These are phyloP conservation scores for Tubiluchus corallicola DNA, from an alignment of 2,888 invertebrate genomes.

Conservation along the genomic window DNA sequence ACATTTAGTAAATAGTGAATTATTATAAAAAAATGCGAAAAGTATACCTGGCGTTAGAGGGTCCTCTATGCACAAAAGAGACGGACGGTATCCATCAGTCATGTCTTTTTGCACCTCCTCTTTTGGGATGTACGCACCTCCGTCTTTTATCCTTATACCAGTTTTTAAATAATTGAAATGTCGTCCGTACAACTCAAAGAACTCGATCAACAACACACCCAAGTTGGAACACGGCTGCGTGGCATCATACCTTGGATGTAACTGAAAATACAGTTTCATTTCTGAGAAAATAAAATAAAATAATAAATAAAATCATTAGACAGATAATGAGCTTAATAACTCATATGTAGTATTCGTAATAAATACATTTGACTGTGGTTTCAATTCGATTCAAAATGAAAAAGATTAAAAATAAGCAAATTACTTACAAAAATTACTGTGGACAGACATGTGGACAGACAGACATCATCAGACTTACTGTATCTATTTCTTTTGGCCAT, in stretches of 20 bases:
- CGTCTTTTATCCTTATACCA: slow-evolving; percentile 78
- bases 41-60: slow-evolving; percentile 54
- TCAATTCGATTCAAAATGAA: too few species aligned
- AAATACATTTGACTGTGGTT: too few species aligned
- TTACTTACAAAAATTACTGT: too few species aligned
- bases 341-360: not conserved
- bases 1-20: not conserved
- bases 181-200: slow-evolving; percentile 88
- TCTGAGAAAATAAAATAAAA: not conserved
- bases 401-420: too few species aligned
- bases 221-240: slow-evolving; percentile 46
- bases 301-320: too few species aligned
- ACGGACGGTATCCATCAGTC: slow-evolving; percentile 76
- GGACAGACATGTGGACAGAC: too few species aligned
- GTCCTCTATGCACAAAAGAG: slow-evolving; percentile 90
- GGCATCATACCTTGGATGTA: slow-evolving; percentile 67
- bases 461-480: too few species aligned
- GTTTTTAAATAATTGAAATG: slow-evolving; percentile 83
- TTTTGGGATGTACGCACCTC: slow-evolving; percentile 81
- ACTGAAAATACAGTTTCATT: slow-evolving; percentile 32
- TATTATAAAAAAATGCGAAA: not conserved
- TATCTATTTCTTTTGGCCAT: too few species aligned
- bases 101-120: slow-evolving; percentile 75
- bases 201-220: slow-evolving; percentile 65
- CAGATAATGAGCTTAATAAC: too few species aligned